Percentiles rank a stretch among this genome's conserved stretches.
Evolutionary conservation across 2,113 vertebrate genomes (phyloP).

Genomic region (Amazona guildingii): DNA sequence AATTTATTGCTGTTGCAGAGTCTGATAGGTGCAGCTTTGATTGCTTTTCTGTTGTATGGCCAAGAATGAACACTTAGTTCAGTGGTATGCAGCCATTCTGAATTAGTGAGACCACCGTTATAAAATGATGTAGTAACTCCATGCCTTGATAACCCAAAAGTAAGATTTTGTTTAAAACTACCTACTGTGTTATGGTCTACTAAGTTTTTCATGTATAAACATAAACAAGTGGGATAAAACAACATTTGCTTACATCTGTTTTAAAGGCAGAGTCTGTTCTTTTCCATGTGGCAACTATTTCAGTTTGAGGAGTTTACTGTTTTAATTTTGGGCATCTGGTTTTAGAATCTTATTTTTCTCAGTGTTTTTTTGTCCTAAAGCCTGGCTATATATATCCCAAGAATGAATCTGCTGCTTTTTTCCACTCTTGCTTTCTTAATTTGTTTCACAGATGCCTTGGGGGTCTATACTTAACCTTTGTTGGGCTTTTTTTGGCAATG

Average conservation of each 20-base stretch:
- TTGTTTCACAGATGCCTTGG: not conserved
- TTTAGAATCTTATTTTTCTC: not conserved
- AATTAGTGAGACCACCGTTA: not conserved
- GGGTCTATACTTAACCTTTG: not conserved
- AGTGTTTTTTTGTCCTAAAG: not conserved
- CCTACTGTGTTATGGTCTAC: not conserved
- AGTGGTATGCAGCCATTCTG: not conserved
- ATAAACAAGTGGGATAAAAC: not conserved
- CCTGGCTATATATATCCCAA: not conserved
- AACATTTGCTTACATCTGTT: not conserved
- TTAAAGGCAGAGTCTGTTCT: not conserved
- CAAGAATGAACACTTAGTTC: not conserved
- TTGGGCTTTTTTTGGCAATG: not conserved
- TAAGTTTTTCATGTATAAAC: not conserved
- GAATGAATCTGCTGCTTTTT: not conserved
- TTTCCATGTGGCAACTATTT: not conserved
- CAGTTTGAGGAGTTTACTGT: not conserved
- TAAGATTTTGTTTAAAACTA: not conserved
- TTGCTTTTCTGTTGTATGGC: not conserved
- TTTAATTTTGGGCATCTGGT: not conserved
- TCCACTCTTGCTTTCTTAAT: not conserved
- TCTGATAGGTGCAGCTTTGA: not conserved
- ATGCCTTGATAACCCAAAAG: not conserved
- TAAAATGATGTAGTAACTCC: not conserved
- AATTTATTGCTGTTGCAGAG: not conserved